These are phyloP conservation scores for Chroicocephalus ridibundus DNA, from an alignment of 2,113 vertebrate genomes.

Conservation along the genomic window DNA sequence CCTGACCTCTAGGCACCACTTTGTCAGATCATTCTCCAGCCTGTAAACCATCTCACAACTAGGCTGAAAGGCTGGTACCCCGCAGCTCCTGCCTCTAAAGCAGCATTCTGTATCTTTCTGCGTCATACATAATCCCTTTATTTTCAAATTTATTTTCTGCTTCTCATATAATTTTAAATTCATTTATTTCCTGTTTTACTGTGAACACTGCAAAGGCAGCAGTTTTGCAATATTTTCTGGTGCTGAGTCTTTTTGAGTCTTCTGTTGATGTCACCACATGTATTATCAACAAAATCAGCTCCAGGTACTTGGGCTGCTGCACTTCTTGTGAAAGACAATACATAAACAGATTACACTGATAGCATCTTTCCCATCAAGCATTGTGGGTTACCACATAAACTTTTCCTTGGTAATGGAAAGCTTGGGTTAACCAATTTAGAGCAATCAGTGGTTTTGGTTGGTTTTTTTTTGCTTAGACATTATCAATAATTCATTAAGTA, in stretches of 20 bases:
- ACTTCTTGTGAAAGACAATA: not conserved
- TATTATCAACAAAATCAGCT: not conserved
- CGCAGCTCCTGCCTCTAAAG: not conserved
- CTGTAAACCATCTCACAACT: not conserved
- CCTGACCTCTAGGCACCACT: not conserved
- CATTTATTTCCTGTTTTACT: not conserved
- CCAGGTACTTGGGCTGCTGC: not conserved
- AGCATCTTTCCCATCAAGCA: not conserved
- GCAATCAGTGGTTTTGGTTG: not conserved
- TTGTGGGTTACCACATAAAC: not conserved
- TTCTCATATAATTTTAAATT: not conserved
- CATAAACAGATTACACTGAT: not conserved
- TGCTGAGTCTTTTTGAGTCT: not conserved
- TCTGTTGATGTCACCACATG: not conserved
- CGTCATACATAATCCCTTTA: not conserved
- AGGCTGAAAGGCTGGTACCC: not conserved
- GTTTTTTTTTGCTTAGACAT: not conserved
- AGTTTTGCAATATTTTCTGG: not conserved
- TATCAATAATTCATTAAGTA: not conserved
- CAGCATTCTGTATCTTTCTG: not conserved
- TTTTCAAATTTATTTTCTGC: not conserved
- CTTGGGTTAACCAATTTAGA: not conserved
- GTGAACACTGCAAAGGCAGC: not conserved
- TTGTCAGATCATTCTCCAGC: not conserved
- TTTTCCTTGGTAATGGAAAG: not conserved